These are phyloP conservation scores for Collichthys lucidus DNA, from an alignment of 2,113 vertebrate species.

Conservation along the genomic window DNA sequence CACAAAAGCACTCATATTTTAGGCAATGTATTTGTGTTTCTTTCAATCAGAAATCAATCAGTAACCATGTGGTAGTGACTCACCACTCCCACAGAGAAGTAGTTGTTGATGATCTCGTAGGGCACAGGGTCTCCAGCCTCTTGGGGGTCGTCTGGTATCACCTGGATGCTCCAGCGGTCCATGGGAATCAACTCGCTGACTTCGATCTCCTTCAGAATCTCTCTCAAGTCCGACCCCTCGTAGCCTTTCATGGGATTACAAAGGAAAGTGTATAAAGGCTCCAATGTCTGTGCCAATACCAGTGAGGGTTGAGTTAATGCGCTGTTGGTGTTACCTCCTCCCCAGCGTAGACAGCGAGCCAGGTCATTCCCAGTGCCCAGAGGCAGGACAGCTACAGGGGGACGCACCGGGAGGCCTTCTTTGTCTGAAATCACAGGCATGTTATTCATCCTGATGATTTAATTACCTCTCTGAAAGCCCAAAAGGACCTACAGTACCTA, in stretches of 20 bases:
- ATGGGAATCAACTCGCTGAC: slow-evolving; percentile 81
- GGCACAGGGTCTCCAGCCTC: slow-evolving; percentile 90
- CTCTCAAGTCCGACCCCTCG: slow-evolving; percentile 89
- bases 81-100: slow-evolving; percentile 95
- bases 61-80: slow-evolving; percentile 53
- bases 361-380: slow-evolving; percentile 89
- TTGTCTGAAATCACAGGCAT: slow-evolving; percentile 83
- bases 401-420: slow-evolving; percentile 83
- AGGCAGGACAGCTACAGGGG: slow-evolving; percentile 87
- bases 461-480: not conserved
- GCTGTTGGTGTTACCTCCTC: slow-evolving; percentile 85
- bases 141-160: slow-evolving; percentile 83
- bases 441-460: not conserved
- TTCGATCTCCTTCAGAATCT: slow-evolving; percentile 90
- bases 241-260: slow-evolving; percentile 84
- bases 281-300: not conserved
- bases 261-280: not conserved
- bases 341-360: slow-evolving; percentile 93
- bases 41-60: not conserved
- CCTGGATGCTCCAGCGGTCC: slow-evolving; percentile 91
- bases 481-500: slow-evolving; percentile 81
- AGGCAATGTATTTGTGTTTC: not conserved
- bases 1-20: slow-evolving; percentile 1
- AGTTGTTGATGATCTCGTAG: slow-evolving; percentile 94
- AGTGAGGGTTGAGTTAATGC: not conserved